These are phyloP conservation scores for Netelia virgata DNA, from an alignment of 2,888 invertebrate species.

Conservation along the genomic window DNA sequence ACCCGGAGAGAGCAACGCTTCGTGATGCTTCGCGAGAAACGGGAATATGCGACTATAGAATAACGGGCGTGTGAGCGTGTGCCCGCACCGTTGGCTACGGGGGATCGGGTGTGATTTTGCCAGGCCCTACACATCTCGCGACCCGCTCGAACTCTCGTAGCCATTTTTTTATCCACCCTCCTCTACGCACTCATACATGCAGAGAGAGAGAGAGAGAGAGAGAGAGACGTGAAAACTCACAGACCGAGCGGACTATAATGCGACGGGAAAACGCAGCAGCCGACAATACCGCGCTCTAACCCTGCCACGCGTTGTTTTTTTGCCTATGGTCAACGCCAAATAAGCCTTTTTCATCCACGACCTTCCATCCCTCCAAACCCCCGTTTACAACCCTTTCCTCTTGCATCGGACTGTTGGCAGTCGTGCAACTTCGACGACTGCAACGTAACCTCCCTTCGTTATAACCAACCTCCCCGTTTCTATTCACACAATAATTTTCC, in stretches of 20 bases:
- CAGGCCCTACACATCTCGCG: constrained; percentile 57
- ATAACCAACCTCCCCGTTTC: neutral
- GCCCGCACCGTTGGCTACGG: constrained; percentile 29
- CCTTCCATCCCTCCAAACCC: neutral
- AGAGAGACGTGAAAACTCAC: constrained; percentile 38
- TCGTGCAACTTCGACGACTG: constrained; percentile 12
- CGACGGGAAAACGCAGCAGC: constrained; percentile 55
- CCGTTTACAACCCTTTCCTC: neutral
- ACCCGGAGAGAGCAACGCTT: constrained; percentile 20
- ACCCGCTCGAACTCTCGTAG: constrained; percentile 51
- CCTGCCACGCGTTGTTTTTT: constrained; percentile 54
- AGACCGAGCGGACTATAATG: constrained; percentile 60
- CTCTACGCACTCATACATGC: constrained; percentile 23
- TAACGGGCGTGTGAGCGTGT: neutral
- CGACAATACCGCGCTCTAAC: constrained; percentile 55
- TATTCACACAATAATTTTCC: constrained; percentile 55
- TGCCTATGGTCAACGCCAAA: constrained; percentile 56
- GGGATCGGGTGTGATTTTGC: constrained; percentile 69
- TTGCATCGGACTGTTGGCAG: neutral
- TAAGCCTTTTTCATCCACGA: constrained; percentile 61
- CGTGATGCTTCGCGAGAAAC: constrained; percentile 23
- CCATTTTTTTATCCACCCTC: constrained; percentile 59
- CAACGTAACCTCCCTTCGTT: neutral
- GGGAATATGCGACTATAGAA: neutral
- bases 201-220: neutral